Evolutionary conservation across 1,140 invertebrate species (phyloP).

Genomic region (Phymastichus coffea): DNA sequence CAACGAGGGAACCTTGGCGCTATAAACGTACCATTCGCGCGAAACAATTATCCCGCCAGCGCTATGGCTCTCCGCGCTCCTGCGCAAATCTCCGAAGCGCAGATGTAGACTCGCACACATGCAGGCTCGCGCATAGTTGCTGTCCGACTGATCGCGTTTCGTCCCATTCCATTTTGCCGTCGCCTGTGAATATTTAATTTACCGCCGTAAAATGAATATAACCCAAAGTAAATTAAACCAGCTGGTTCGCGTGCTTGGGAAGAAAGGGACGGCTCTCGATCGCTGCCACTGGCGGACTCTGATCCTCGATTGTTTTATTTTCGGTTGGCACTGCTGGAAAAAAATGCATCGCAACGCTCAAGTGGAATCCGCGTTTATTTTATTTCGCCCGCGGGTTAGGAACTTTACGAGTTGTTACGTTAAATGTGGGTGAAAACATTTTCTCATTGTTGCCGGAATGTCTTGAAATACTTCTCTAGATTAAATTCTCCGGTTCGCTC

Average conservation of each 20-base stretch:
- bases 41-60: constrained; percentile 20
- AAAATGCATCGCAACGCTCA: too few species aligned
- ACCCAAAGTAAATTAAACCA: too few species aligned
- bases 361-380: neutral
- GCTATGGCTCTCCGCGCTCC: neutral
- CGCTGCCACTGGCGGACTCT: too few species aligned
- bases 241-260: too few species aligned
- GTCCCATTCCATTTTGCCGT: too few species aligned
- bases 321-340: too few species aligned
- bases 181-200: too few species aligned
- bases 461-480: constrained; percentile 21
- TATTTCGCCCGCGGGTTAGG: neutral
- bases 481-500: constrained; percentile 8
- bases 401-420: constrained; percentile 9
- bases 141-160: too few species aligned
- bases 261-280: too few species aligned
- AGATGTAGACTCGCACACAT: constrained; percentile 14
- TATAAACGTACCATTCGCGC: constrained; percentile 19
- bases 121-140: neutral
- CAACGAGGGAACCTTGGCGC: too few species aligned
- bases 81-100: constrained; percentile 3
- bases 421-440: constrained; percentile 6
- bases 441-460: constrained; percentile 15
- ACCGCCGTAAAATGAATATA: too few species aligned
- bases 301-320: too few species aligned